A percentile compares a stretch with the other conserved stretches of the same genome.
Evolutionary conservation across 2,797 vertebrate species (phyloP).

Genomic region (Chanos chanos): DNA sequence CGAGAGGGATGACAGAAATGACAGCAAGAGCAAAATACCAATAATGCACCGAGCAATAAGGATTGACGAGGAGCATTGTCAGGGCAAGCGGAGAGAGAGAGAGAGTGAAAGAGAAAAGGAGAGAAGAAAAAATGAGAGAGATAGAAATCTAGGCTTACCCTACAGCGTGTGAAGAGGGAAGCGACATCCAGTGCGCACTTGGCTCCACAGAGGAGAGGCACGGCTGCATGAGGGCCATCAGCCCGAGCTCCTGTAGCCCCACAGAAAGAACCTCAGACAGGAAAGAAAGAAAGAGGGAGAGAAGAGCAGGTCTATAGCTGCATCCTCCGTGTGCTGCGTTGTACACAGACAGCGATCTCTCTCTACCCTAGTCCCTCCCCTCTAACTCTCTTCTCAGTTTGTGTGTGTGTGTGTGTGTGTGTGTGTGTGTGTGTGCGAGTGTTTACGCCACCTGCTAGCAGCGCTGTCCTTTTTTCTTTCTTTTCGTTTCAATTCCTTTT

Average conservation of each 20-base stretch:
- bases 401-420: not conserved
- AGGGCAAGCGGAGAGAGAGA: not conserved
- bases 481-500: constrained; percentile 20
- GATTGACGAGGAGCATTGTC: too few relatives aligned
- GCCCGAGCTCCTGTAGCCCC: constrained; percentile 28
- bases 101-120: constrained; percentile 1
- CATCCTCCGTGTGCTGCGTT: constrained; percentile 31
- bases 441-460: constrained; percentile 12
- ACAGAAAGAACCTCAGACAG: constrained; percentile 24
- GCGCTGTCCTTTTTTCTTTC: constrained; percentile 17
- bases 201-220: constrained; percentile 64
- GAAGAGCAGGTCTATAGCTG: constrained; percentile 31
- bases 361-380: constrained; percentile 41
- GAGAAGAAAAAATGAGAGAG: not conserved
- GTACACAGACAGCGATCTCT: constrained; percentile 35
- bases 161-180: constrained; percentile 74
- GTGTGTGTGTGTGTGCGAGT: constrained; percentile 13
- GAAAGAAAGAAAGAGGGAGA: constrained; percentile 9
- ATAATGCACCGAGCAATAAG: too few relatives aligned
- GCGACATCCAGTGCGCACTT: constrained; percentile 78
- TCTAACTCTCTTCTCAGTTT: not conserved
- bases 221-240: constrained; percentile 44
- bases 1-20: too few relatives aligned
- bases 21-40: too few relatives aligned
- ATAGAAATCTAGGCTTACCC: constrained; percentile 70